Base-by-base conservation (phyloP, 2,888 invertebrate genomes). In the Selenia dentaria region DNA sequence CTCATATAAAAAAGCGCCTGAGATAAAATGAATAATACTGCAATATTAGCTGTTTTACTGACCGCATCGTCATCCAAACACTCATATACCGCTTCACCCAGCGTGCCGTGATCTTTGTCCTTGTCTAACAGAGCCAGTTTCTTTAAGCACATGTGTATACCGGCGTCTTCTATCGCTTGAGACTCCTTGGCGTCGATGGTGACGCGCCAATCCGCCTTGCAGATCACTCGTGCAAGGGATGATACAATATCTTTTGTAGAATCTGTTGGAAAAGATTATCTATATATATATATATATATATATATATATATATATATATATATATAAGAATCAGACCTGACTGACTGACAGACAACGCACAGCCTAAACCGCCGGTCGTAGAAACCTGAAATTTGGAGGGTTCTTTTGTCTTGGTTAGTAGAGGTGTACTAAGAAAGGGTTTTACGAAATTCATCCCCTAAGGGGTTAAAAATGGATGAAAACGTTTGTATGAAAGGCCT, bases 111-210 rank as follows among this genome's bases (percentile, higher is more conserved):
- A 2, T 79, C 71, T 29, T 79, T 81, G 6, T 80, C 81, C 58
- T 92, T 92, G 66, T 96, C 96, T 38, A 92, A 76, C 44, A 92
- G 92, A 8, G 95, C 92, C 8, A 96, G 81, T 79, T 95, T 96
- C 70, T 96, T 97, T 20, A 96, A 75, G 48, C 93, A 92, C 92
- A 94, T 93, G 78, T 96, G 96, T 46, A 96, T 85, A 6, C 95
- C 96, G 0, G 95, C 86, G 66, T 96, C 93, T 79, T 96, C 96
- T 8, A 96, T 91, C 0, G 94, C 94, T 6, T 82, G 59, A 4
- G 85, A 59, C 11, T 91, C 82, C 32, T 81, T 79, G 6, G 82
- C 85, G 12, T 92, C 86, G 10, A 80, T 75, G 26, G 75, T 80
- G 3, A 94, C 79, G n/a, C 70, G 88, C 92, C 94, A 94, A 24